Conservation (phyloP, 2,113 vertebrate genomes). For the Plecotus auritus region DNA sequence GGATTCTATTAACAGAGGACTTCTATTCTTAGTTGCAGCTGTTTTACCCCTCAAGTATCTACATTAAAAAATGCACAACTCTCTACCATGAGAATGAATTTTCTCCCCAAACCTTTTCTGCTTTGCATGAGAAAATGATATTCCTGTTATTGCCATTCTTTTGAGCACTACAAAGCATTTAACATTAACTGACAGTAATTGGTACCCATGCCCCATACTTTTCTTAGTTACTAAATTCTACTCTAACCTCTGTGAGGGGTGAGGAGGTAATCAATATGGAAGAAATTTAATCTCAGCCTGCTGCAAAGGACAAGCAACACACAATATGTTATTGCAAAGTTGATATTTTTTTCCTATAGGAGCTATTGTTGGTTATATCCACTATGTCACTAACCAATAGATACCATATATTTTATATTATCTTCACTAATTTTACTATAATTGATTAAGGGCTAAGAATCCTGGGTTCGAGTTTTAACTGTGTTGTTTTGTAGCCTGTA, state of each 20-base stretch:
- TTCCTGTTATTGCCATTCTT: neutral
- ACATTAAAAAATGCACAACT: neutral
- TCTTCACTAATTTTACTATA: neutral
- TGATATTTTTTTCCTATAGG: neutral
- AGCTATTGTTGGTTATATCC: neutral
- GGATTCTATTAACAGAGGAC: neutral
- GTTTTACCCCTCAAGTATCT: neutral
- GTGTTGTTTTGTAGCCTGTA: neutral
- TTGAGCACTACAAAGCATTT: neutral
- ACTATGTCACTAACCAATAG: neutral
- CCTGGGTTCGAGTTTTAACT: neutral
- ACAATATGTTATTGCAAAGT: neutral
- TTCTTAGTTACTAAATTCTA: neutral
- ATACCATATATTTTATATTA: neutral
- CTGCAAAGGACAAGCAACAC: neutral
- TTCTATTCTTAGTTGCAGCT: neutral
- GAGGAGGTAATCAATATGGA: neutral
- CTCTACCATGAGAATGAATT: neutral
- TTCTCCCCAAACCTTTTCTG: neutral
- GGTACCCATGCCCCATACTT: neutral
- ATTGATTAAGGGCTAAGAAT: neutral
- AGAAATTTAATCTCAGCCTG: neutral
- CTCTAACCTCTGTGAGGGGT: neutral
- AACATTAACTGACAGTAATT: neutral
- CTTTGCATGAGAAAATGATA: neutral